Evolutionary conservation across 53 echinoderm and acorn worm species (phyloP).

Genomic region (Glandiceps talaboti): DNA sequence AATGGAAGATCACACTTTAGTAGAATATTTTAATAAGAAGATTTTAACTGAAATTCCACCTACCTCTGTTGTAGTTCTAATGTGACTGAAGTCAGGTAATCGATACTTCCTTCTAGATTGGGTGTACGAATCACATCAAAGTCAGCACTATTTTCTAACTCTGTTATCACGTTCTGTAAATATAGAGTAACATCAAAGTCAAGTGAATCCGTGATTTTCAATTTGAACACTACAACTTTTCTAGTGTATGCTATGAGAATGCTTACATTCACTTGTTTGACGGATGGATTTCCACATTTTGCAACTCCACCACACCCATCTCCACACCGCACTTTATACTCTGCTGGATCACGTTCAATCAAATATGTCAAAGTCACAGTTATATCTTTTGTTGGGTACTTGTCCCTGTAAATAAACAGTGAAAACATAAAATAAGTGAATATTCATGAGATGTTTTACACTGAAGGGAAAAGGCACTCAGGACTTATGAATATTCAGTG

Average conservation of each 20-base stretch:
- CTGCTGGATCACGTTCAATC: not conserved
- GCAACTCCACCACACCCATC: not conserved
- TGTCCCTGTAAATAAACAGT: not conserved
- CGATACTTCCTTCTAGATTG: not conserved
- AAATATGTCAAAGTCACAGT: not conserved
- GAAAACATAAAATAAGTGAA: too few relatives aligned
- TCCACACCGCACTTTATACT: not conserved
- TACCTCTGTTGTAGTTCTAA: not conserved
- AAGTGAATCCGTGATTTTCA: not conserved
- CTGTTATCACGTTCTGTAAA: not conserved
- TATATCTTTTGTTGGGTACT: not conserved
- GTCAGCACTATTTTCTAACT: not conserved
- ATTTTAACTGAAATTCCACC: too few relatives aligned
- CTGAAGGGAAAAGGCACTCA: too few relatives aligned
- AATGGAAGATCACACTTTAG: too few relatives aligned
- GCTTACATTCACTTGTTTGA: not conserved
- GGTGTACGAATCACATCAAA: not conserved
- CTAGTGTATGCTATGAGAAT: too few relatives aligned
- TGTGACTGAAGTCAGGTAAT: not conserved
- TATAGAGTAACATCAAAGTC: too few relatives aligned
- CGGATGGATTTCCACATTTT: not conserved
- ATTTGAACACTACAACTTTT: too few relatives aligned
- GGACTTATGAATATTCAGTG: too few relatives aligned
- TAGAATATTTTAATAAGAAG: too few relatives aligned
- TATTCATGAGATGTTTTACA: too few relatives aligned